Percentiles rank a stretch among this genome's conserved stretches.
Conservation (phyloP, 1,140 invertebrate species). For the Musca domestica region DNA sequence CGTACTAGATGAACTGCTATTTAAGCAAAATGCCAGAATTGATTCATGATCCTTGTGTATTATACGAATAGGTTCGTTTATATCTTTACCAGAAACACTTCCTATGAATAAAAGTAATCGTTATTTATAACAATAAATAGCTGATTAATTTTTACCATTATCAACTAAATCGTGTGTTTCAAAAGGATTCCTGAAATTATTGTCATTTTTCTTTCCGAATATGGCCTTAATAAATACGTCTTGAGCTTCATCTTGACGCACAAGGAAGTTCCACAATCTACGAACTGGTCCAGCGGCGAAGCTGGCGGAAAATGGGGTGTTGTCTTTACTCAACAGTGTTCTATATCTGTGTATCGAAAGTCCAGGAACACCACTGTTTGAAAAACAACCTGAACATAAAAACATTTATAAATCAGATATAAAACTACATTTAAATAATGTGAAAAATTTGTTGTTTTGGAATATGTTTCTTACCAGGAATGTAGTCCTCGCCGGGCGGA, state of each 20-base stretch:
- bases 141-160: slow-evolving; percentile 19
- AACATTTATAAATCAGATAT: slow-evolving; percentile 32
- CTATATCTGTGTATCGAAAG: slow-evolving; percentile 92
- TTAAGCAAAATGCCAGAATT: slow-evolving; percentile 95
- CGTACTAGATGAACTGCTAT: slow-evolving; percentile 73
- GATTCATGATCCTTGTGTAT: slow-evolving; percentile 99
- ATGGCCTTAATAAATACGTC: slow-evolving; percentile 95
- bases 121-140: not conserved
- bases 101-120: not conserved
- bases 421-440: not conserved
- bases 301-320: slow-evolving; percentile 88
- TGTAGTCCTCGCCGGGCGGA: slow-evolving; percentile 73
- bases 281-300: slow-evolving; percentile 78
- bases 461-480: slow-evolving; percentile 57
- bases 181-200: not conserved
- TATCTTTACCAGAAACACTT: not conserved
- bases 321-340: slow-evolving; percentile 84
- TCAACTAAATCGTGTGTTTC: slow-evolving; percentile 8
- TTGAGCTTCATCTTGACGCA: slow-evolving; percentile 89
- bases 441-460: not conserved
- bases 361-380: slow-evolving; percentile 68
- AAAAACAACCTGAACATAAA: slow-evolving; percentile 66
- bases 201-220: slow-evolving; percentile 69
- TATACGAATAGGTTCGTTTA: slow-evolving; percentile 82
- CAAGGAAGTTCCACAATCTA: slow-evolving; percentile 90